phyloP scores from a whole-genome alignment of 37 sponge, comb jelly and placozoan species.

The Eunapius fragilis region DNA sequence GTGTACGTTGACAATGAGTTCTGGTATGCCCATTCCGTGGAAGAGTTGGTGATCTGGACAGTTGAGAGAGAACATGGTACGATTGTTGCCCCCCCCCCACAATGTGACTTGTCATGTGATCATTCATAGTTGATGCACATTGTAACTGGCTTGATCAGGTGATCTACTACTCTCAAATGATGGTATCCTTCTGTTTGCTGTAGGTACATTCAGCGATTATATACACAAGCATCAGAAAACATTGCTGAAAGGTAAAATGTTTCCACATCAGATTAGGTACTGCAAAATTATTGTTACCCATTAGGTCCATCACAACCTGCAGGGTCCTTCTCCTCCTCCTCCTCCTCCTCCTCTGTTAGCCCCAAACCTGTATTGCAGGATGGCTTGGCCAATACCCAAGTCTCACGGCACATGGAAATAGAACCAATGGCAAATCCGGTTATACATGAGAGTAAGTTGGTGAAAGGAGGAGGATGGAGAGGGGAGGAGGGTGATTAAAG shows the following conservation, averaged over 20 bases:
- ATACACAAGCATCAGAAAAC: background rate
- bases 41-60: slow-evolving; percentile 79
- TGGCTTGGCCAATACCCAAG: background rate
- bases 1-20: slow-evolving; percentile 60
- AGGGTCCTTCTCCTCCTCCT: background rate
- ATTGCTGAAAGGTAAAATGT: background rate
- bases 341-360: too few species aligned
- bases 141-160: background rate
- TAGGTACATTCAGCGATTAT: background rate
- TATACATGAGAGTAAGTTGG: background rate
- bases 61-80: slow-evolving; percentile 46
- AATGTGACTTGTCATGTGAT: too few species aligned
- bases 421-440: background rate
- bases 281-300: background rate
- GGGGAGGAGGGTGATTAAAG: too few species aligned
- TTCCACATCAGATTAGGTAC: background rate
- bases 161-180: background rate
- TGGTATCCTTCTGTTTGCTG: background rate
- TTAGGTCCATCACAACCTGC: background rate
- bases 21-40: slow-evolving; percentile 77
- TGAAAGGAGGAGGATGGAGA: too few species aligned
- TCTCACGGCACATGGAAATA: background rate
- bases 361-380: too few species aligned
- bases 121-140: too few species aligned
- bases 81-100: too few species aligned